Conservation (phyloP, 2,888 invertebrate species). For the Conomelus anceps region DNA sequence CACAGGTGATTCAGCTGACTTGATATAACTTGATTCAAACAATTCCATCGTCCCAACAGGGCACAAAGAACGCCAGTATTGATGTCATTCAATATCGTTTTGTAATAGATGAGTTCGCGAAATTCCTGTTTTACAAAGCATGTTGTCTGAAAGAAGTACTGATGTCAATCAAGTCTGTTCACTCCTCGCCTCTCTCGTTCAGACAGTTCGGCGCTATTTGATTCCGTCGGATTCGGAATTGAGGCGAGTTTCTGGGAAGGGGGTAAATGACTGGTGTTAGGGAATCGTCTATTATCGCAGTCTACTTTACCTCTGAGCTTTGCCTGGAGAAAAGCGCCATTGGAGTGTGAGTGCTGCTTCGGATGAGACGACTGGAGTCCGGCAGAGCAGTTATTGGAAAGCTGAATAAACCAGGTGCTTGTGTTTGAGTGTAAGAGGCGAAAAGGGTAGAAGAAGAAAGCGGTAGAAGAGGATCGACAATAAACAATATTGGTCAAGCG, state of each 20-base stretch:
- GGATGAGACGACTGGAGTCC: background rate
- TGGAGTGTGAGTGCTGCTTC: no score
- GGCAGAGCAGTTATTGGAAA: background rate
- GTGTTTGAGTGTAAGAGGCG: background rate
- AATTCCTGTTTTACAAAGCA: background rate
- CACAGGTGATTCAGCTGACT: no score
- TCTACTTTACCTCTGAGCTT: background rate
- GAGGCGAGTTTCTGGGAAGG: background rate
- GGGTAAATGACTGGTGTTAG: background rate
- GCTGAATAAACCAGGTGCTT: background rate
- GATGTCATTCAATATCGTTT: background rate
- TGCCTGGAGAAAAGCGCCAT: background rate
- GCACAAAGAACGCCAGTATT: background rate
- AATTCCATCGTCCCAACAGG: background rate
- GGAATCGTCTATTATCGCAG: background rate
- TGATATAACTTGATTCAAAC: background rate
- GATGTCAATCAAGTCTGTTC: background rate
- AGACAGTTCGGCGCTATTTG: background rate
- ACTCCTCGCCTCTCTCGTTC: background rate
- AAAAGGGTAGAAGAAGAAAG: background rate
- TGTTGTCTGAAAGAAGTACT: background rate
- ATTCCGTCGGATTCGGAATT: background rate
- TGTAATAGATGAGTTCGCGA: background rate
- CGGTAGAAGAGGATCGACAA: background rate
- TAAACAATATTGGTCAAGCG: background rate